Conservation (phyloP, 2,113 vertebrate genomes). For the Natator depressus region DNA sequence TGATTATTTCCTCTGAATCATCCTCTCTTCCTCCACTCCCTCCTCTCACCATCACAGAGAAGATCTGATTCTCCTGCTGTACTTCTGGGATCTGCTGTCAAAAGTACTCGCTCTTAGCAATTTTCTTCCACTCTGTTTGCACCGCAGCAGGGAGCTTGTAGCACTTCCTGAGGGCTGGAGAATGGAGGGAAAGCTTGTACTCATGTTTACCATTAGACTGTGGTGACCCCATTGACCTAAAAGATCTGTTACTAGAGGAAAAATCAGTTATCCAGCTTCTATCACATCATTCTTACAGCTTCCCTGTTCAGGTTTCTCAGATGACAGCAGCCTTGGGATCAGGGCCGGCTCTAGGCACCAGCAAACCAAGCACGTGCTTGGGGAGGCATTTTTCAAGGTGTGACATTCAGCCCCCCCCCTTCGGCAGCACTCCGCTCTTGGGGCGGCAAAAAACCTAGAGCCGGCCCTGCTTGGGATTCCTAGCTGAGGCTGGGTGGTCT, state of each 20-base stretch:
- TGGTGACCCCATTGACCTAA: not conserved
- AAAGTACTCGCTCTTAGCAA: not conserved
- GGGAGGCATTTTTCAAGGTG: too few species aligned
- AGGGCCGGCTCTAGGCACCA: too few species aligned
- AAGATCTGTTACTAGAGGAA: not conserved
- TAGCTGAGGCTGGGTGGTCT: not conserved
- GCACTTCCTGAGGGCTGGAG: not conserved
- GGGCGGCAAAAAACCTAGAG: too few species aligned
- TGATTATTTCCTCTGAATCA: not conserved
- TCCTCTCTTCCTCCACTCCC: not conserved
- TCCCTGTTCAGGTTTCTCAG: not conserved
- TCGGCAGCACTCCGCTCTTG: too few species aligned
- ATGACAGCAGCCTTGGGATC: not conserved
- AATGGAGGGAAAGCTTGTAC: not conserved
- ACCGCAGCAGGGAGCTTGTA: not conserved
- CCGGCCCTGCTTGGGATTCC: not conserved
- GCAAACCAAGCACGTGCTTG: too few species aligned
- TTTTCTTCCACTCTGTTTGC: accelerated
- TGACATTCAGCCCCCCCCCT: too few species aligned
- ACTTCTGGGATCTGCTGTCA: not conserved
- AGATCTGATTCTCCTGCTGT: not conserved
- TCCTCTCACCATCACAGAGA: accelerated
- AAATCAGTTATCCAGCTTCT: not conserved
- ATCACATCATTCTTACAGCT: not conserved
- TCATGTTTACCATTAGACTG: not conserved